Conservation (phyloP, 2,797 vertebrate genomes). For the Chromobotia macracanthus region DNA sequence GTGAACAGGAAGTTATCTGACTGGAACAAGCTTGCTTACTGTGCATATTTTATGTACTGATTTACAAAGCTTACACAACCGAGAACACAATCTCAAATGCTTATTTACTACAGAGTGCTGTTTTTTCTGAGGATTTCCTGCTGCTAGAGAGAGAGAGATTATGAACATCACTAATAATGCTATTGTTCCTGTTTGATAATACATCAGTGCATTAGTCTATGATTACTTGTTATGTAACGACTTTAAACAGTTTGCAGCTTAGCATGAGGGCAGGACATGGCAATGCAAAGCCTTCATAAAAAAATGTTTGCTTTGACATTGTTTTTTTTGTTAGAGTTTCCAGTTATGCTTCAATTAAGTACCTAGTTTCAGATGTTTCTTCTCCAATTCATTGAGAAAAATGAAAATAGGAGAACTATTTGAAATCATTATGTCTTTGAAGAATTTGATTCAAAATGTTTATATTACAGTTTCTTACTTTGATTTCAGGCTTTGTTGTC, state of each 20-base stretch:
- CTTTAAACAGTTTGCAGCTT: not conserved
- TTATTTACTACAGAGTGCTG: constrained; percentile 19
- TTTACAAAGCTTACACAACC: constrained; percentile 1
- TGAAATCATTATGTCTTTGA: too few relatives aligned
- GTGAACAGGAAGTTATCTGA: constrained; percentile 21
- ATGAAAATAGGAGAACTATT: too few relatives aligned
- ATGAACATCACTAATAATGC: constrained; percentile 42
- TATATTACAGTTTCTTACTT: not conserved
- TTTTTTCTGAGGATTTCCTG: constrained; percentile 26
- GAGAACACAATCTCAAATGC: not conserved
- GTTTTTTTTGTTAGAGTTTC: too few relatives aligned
- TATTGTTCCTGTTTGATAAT: constrained; percentile 45
- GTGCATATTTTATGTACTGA: constrained; percentile 12
- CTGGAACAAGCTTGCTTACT: constrained; percentile 25
- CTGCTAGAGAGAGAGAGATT: constrained; percentile 49
- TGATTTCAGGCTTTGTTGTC: not conserved
- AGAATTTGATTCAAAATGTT: too few relatives aligned
- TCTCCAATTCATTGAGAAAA: too few relatives aligned
- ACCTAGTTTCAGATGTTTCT: too few relatives aligned
- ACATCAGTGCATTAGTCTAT: constrained; percentile 25
- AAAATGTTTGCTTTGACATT: not conserved
- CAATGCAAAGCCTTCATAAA: constrained; percentile 11
- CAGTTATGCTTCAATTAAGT: too few relatives aligned
- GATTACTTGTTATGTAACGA: constrained; percentile 45
- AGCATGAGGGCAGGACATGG: not conserved